These are phyloP conservation scores for Acanthornis magna DNA, from an alignment of 2,797 vertebrate species.

Conservation along the genomic window DNA sequence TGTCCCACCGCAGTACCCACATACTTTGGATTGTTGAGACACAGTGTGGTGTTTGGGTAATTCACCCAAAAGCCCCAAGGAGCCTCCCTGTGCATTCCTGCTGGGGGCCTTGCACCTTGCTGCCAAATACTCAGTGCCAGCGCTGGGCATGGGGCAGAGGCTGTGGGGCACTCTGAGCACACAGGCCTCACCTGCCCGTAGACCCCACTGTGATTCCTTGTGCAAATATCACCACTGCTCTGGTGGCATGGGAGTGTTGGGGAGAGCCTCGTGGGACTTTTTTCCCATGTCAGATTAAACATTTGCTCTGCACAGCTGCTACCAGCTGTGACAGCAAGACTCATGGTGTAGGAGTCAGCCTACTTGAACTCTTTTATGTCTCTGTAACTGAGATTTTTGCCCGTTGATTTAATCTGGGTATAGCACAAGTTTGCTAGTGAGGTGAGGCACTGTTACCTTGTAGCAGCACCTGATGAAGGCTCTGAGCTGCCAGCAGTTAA, in stretches of 20 bases:
- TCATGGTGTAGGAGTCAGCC: rapidly evolving
- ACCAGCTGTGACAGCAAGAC: background rate
- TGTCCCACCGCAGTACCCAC: background rate
- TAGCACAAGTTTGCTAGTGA: background rate
- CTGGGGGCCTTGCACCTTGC: background rate
- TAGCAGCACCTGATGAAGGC: background rate
- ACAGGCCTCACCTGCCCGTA: rapidly evolving
- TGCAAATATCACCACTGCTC: background rate
- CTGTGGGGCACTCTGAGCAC: background rate
- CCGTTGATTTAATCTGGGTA: background rate
- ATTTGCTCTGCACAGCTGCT: background rate
- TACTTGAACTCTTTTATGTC: rapidly evolving
- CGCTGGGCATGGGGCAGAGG: rapidly evolving
- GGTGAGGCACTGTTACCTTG: background rate
- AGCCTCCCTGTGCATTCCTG: background rate
- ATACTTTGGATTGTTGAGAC: background rate
- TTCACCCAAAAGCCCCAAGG: background rate
- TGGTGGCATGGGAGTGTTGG: rapidly evolving
- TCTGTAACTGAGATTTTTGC: background rate
- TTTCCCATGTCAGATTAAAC: background rate
- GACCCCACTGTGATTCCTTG: rapidly evolving
- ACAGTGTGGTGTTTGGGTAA: background rate
- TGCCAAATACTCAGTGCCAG: background rate
- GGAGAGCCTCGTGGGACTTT: rapidly evolving
- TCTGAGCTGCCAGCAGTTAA: background rate